Evolutionary conservation across 2,888 invertebrate species (phyloP).

Genomic region (Pheosia gnoma): DNA sequence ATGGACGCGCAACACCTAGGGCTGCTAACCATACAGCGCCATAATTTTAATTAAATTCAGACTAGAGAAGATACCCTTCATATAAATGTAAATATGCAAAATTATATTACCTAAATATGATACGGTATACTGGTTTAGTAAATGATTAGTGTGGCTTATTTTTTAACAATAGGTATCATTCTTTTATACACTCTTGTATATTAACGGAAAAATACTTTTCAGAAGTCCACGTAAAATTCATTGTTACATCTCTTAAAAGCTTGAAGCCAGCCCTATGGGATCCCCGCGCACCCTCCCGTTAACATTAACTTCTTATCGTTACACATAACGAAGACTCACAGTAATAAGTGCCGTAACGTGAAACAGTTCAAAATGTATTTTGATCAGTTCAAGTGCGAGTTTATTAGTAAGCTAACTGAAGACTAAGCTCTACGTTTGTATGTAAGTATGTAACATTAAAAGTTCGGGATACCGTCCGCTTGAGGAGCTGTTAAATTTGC

Average conservation of each 20-base stretch:
- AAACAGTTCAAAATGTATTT: conserved; percentile 45
- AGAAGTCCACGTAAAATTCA: neutral
- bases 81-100: too few species aligned
- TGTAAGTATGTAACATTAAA: too few species aligned
- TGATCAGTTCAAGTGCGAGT: neutral
- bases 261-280: conserved; percentile 39
- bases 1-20: conserved; percentile 76
- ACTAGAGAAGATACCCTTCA: too few species aligned
- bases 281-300: conserved; percentile 45
- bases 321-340: conserved; percentile 58
- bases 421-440: too few species aligned
- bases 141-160: too few species aligned
- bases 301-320: conserved; percentile 75
- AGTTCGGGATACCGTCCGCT: too few species aligned
- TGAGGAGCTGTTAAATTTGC: too few species aligned
- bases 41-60: neutral
- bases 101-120: too few species aligned
- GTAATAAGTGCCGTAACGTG: conserved; percentile 48
- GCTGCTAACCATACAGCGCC: conserved; percentile 32
- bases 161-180: too few species aligned
- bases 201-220: neutral
- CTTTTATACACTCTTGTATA: neutral
- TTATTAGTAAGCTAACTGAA: too few species aligned
- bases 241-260: neutral
- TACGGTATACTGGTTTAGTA: too few species aligned